These are phyloP conservation scores for Cheilosia vernalis DNA, from an alignment of 2,888 invertebrate genomes.

Conservation along the genomic window DNA sequence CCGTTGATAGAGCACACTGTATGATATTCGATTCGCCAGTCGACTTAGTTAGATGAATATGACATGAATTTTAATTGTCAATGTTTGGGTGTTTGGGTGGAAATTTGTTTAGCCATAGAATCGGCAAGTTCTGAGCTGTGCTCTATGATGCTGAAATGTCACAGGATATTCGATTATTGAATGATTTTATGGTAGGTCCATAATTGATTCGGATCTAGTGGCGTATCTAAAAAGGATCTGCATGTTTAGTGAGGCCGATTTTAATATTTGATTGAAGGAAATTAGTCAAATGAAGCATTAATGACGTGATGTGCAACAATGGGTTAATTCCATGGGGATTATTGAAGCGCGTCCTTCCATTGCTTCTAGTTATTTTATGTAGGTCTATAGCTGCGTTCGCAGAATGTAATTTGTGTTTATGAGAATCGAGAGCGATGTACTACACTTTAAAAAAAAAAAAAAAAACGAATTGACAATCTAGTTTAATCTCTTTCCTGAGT, in stretches of 20 bases:
- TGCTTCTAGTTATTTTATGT: too few relatives aligned
- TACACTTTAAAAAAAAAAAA: too few relatives aligned
- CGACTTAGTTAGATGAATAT: slow-evolving; percentile 26
- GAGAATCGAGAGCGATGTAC: too few relatives aligned
- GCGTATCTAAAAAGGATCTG: neutral
- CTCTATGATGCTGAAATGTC: slow-evolving; percentile 20
- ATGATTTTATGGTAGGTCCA: neutral
- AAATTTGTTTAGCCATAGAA: slow-evolving; percentile 17
- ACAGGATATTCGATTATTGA: slow-evolving; percentile 3
- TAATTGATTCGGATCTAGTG: slow-evolving; percentile 4
- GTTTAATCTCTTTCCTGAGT: too few relatives aligned
- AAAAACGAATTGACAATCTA: too few relatives aligned
- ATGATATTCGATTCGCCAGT: slow-evolving; percentile 37
- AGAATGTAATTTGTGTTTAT: too few relatives aligned
- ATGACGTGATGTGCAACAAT: neutral
- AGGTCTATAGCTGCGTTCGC: too few relatives aligned
- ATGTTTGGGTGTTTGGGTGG: slow-evolving; percentile 14
- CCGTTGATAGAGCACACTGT: slow-evolving; percentile 13
- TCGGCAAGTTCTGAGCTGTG: neutral
- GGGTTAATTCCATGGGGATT: too few relatives aligned
- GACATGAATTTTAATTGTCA: slow-evolving; percentile 54
- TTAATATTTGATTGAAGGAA: slow-evolving; percentile 19
- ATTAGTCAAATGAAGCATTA: slow-evolving; percentile 7
- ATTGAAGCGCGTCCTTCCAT: too few relatives aligned
- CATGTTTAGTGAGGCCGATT: slow-evolving; percentile 9